Evolutionary conservation across 1,140 invertebrate genomes (phyloP), one percentile per base, ranked within the genome.

Genomic region (Ips nitidus): DNA sequence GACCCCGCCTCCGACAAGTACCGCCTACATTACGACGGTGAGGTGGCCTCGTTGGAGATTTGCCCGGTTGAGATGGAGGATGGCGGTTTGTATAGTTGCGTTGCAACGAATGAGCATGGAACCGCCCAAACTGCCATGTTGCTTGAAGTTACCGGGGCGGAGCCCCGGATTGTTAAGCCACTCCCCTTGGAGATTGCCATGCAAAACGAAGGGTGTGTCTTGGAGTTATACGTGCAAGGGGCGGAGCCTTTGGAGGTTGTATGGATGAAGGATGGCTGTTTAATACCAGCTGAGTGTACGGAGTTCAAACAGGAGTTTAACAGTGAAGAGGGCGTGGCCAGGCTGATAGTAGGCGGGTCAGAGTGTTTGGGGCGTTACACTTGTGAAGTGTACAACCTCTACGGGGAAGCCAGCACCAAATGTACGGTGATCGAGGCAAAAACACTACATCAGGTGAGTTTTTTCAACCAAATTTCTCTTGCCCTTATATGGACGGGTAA

Each of bases 321-420:
- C 72, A 84, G 86, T 57, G 85, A 84, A 56, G 85, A 88, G 55
- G 87, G 87, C 41, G 80, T 82, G 2, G 82, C 88, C 53, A 86
- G 83, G 47, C 81, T 94, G 41, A 80, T 84, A 40, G 84, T 94
- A 45, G 80, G 83, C 6, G 87, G 87, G 74, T 78, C 84, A 37
- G 83, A 89, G 73, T 90, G 93, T 79, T 84, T 85, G 42, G 92
- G 90, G n/a, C 80, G 85, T 52, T 94, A 93, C 75, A 84, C 83
- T 63, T 92, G 90, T 74, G 84, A 87, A 69, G 86, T 88, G 2
- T 84, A 83, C 66, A 89, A 88, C 73, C 68, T 79, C 41, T 83
- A 82, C 73, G 88, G 88, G 2, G 84, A 87, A 64, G 82, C 83
- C 0, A 81, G 82, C n/a, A 84, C 84, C 8, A 82, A 77, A 64